Evolutionary conservation across 2,888 invertebrate species (phyloP).

Genomic region (Strigamia maritima): DNA sequence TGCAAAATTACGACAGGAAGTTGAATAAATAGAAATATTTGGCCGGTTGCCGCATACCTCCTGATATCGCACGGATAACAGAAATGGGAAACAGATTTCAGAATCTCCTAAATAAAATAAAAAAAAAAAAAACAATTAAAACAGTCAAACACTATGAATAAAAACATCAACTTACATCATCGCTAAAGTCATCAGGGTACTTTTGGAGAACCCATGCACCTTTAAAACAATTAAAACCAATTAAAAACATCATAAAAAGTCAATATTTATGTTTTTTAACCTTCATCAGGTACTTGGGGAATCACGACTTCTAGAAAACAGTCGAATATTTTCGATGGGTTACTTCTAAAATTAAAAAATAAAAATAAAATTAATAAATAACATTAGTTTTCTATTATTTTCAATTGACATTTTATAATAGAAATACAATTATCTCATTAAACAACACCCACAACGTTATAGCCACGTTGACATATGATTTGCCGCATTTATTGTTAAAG

Average conservation of each 20-base stretch:
- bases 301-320: constrained; percentile 77
- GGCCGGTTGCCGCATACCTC: constrained; percentile 66
- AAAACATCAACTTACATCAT: constrained; percentile 56
- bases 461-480: neutral
- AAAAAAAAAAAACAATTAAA: no score
- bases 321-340: constrained; percentile 74
- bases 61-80: constrained; percentile 80
- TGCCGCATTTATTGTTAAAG: neutral
- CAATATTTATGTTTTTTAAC: neutral
- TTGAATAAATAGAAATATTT: no score
- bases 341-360: constrained; percentile 61
- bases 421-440: neutral
- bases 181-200: constrained; percentile 77
- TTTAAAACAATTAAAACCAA: constrained; percentile 47
- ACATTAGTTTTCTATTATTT: neutral
- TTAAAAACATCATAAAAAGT: neutral
- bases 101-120: constrained; percentile 60
- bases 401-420: neutral
- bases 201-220: constrained; percentile 73
- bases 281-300: constrained; percentile 50
- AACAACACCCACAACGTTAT: neutral
- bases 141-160: neutral
- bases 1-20: neutral
- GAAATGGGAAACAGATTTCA: constrained; percentile 84
- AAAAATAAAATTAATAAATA: neutral